Percentiles rank a stretch among this genome's conserved stretches.
Evolutionary conservation across 2,888 invertebrate species (phyloP).

Genomic region (Agrenia bidenticulata): DNA sequence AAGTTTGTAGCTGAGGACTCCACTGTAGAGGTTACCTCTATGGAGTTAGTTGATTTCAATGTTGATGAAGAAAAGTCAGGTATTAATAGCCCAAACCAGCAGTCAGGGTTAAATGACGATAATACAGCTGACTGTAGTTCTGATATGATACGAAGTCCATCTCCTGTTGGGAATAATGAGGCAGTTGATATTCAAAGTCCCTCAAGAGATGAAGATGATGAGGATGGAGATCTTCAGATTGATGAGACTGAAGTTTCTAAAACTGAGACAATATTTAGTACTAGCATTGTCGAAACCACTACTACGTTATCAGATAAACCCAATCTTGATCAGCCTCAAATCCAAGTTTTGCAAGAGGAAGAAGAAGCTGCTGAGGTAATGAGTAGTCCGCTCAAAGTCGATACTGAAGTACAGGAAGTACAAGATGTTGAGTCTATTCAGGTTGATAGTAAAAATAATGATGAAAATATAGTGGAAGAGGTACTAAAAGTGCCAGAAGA

Average conservation of each 20-base stretch:
- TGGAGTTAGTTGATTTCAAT: background rate
- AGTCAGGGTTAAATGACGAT: too few species aligned
- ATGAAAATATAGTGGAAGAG: background rate
- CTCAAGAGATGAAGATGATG: background rate
- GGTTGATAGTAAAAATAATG: too few species aligned
- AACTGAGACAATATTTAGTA: background rate
- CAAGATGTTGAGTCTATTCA: too few species aligned
- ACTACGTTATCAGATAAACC: too few species aligned
- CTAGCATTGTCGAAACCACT: too few species aligned
- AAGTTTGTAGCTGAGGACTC: background rate
- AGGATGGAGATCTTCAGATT: constrained; percentile 2
- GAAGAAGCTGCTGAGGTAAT: background rate
- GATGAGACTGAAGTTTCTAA: background rate
- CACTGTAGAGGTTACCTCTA: background rate
- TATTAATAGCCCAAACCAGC: too few species aligned
- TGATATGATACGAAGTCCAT: background rate
- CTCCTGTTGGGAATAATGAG: background rate
- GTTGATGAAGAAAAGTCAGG: too few species aligned
- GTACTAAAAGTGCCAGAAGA: background rate
- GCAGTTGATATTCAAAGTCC: background rate
- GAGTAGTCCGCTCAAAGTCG: too few species aligned
- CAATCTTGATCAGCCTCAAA: too few species aligned
- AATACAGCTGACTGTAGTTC: too few species aligned
- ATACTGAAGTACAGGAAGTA: background rate
- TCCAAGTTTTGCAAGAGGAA: background rate